Evolutionary conservation across 2,113 vertebrate species (phyloP).

Genomic region (Hassar affinis): DNA sequence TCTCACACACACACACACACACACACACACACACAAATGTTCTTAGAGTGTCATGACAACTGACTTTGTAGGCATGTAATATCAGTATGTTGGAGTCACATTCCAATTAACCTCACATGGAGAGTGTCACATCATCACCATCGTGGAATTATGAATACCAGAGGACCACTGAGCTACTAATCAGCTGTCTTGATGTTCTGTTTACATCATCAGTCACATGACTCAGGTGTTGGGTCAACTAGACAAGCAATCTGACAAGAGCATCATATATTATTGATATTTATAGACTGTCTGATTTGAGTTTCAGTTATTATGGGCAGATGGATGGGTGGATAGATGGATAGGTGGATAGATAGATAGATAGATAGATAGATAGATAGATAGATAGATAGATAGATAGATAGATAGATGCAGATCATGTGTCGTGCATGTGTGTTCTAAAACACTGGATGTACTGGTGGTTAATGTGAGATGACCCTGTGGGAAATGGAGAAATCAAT

Average conservation of each 20-base stretch:
- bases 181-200: not conserved
- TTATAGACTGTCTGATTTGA: not conserved
- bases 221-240: not conserved
- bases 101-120: not conserved
- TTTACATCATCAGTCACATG: not conserved
- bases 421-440: not conserved
- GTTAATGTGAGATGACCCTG: slow-evolving; percentile 21
- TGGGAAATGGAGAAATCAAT: slow-evolving; percentile 12
- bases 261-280: not conserved
- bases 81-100: not conserved
- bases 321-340: slow-evolving; percentile 1
- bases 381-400: not conserved
- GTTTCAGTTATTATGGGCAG: not conserved
- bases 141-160: not conserved
- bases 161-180: not conserved
- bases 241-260: not conserved
- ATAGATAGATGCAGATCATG: not conserved
- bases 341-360: not conserved
- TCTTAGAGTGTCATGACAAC: not conserved
- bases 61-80: not conserved
- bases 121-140: not conserved
- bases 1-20: not conserved
- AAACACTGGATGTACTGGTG: slow-evolving; percentile 5
- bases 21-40: not conserved
- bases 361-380: not conserved